Conservation (phyloP, 1,140 invertebrate genomes). For the Sycobia sp. region DNA sequence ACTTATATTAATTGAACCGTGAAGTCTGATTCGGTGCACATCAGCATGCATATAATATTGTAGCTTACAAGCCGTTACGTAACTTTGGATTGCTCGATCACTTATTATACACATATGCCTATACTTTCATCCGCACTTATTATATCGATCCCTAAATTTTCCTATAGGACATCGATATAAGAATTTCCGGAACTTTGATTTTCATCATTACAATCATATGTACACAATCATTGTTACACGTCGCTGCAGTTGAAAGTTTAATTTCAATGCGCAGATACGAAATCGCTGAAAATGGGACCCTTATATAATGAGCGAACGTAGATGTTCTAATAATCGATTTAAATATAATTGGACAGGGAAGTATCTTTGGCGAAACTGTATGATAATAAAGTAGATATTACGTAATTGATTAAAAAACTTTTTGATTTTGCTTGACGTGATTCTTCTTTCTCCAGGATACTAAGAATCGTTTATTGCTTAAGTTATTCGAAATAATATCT, state of each 20-base stretch:
- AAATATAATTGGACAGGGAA: not conserved
- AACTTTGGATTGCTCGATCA: not conserved
- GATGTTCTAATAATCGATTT: not conserved
- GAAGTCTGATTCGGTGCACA: conserved; percentile 19
- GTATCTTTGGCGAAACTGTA: no score
- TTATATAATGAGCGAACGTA: not conserved
- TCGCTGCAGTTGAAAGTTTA: not conserved
- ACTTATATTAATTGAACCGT: not conserved
- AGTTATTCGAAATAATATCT: no score
- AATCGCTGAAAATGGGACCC: conserved; percentile 18
- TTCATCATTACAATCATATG: not conserved
- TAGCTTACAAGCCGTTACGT: not conserved
- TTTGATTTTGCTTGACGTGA: no score
- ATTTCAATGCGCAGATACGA: not conserved
- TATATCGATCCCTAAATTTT: not conserved
- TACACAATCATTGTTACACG: no score
- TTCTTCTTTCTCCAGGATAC: no score
- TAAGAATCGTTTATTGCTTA: no score
- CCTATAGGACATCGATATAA: no score
- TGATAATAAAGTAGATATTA: no score
- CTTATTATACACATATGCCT: no score
- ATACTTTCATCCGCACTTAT: not conserved
- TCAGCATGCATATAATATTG: conserved; percentile 8
- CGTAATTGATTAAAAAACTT: no score
- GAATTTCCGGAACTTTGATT: not conserved